Evolutionary conservation across 2,888 invertebrate genomes (phyloP).

Genomic region (Conistra vaccinii): DNA sequence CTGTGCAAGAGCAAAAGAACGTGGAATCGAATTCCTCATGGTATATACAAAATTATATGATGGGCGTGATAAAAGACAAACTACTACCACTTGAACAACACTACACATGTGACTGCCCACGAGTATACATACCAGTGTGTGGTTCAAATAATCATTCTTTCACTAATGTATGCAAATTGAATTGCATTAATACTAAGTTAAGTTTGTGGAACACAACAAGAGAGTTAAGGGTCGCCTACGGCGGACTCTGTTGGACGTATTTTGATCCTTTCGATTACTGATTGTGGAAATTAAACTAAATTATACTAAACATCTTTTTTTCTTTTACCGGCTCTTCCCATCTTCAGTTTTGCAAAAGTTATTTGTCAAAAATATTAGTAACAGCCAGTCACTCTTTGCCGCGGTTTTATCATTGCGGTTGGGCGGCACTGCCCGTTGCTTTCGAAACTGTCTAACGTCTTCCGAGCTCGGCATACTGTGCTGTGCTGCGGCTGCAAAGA

Average conservation of each 20-base stretch:
- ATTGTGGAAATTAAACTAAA: slow-evolving; percentile 15
- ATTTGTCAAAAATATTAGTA: not conserved
- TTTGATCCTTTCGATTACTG: slow-evolving; percentile 50
- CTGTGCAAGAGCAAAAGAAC: too few species aligned
- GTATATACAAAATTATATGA: slow-evolving; percentile 9
- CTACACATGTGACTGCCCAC: slow-evolving; percentile 71
- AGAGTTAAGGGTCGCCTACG: not conserved
- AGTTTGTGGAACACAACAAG: fast-evolving
- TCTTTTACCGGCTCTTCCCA: not conserved
- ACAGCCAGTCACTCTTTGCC: too few species aligned
- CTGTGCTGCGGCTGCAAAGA: too few species aligned
- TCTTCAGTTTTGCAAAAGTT: not conserved
- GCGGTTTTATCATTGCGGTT: too few species aligned
- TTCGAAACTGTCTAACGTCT: too few species aligned
- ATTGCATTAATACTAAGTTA: slow-evolving; percentile 52
- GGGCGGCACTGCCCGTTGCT: too few species aligned
- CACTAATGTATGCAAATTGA: slow-evolving; percentile 64
- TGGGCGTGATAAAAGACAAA: not conserved
- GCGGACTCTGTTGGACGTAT: slow-evolving; percentile 30
- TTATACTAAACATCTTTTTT: not conserved
- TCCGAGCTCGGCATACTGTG: too few species aligned
- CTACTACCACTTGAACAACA: slow-evolving; percentile 56
- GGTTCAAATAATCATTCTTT: slow-evolving; percentile 74
- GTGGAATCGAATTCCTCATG: not conserved
- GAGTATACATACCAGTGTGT: slow-evolving; percentile 78